Percentiles rank a stretch among this genome's conserved stretches.
phyloP scores from a whole-genome alignment of 2,888 invertebrate species.

The Dioctria rufipes region DNA sequence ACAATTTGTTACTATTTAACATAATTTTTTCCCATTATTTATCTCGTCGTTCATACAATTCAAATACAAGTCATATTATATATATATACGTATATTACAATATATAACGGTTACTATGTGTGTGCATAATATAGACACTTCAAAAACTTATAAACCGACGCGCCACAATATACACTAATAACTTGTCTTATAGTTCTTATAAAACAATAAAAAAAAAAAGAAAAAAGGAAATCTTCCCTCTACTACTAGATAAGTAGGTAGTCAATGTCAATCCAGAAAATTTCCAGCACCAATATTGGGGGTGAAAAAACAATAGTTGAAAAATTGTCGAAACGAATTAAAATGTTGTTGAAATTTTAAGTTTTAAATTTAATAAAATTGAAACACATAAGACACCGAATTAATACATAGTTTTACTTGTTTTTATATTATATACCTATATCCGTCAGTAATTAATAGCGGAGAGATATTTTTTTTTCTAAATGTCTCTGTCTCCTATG shows the following conservation, averaged over 20 bases:
- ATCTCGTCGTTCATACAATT: conserved; percentile 27
- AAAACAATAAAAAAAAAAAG: background rate
- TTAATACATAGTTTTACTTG: background rate
- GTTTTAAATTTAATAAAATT: conserved; percentile 2
- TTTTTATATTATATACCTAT: conserved; percentile 8
- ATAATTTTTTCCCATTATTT: conserved; percentile 48
- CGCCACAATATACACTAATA: conserved; percentile 37
- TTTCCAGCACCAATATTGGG: conserved; percentile 4
- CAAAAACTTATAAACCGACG: conserved; percentile 23
- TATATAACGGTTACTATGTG: conserved; percentile 22
- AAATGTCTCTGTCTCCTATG: conserved; percentile 18
- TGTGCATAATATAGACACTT: conserved; percentile 3
- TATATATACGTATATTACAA: background rate
- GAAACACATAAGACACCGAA: conserved; percentile 36
- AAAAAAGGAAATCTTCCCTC: background rate
- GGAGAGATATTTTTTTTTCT: conserved; percentile 1
- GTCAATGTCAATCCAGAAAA: conserved; percentile 49
- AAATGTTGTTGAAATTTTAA: background rate
- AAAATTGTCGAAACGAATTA: background rate
- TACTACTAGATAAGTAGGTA: background rate
- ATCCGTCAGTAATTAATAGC: background rate
- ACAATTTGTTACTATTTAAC: conserved; percentile 47
- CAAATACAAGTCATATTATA: background rate
- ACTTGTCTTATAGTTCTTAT: conserved; percentile 20
- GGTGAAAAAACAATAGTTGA: conserved; percentile 29